phyloP scores from a whole-genome alignment of 1,140 invertebrate genomes.

The Bathynomus jamesi region DNA sequence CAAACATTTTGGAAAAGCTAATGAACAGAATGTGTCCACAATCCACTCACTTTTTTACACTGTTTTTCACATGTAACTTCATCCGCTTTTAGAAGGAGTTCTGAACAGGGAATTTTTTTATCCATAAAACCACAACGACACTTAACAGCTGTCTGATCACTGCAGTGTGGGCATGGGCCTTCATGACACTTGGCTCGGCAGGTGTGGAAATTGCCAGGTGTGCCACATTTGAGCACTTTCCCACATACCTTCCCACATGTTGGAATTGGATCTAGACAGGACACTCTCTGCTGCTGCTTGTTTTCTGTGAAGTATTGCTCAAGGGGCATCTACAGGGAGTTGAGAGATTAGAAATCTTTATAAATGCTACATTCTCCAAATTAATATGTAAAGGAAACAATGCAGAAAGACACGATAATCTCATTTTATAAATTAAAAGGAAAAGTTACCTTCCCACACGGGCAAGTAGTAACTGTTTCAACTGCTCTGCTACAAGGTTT shows the following conservation, averaged over 20 bases:
- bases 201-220: conserved; percentile 59
- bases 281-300: conserved; percentile 42
- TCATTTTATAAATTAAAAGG: too few relatives aligned
- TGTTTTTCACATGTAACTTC: conserved; percentile 74
- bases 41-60: conserved; percentile 72
- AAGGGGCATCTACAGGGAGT: conserved; percentile 50
- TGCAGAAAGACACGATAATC: too few relatives aligned
- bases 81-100: conserved; percentile 59
- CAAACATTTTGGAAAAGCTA: too few relatives aligned
- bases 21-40: too few relatives aligned
- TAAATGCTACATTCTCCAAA: too few relatives aligned
- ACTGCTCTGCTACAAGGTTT: conserved; percentile 43
- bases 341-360: too few relatives aligned
- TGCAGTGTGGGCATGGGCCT: conserved; percentile 73
- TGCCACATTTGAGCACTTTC: conserved; percentile 72
- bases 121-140: conserved; percentile 88
- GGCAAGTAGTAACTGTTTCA: conserved; percentile 27
- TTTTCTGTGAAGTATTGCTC: conserved; percentile 39
- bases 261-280: conserved; percentile 78
- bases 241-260: conserved; percentile 71
- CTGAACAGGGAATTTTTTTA: conserved; percentile 68
- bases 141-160: conserved; percentile 62
- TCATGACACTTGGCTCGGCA: conserved; percentile 70
- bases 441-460: conserved; percentile 31
- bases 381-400: too few relatives aligned